phyloP scores from a whole-genome alignment of 2,888 invertebrate genomes.

The Scrobipalpa atriplicella region DNA sequence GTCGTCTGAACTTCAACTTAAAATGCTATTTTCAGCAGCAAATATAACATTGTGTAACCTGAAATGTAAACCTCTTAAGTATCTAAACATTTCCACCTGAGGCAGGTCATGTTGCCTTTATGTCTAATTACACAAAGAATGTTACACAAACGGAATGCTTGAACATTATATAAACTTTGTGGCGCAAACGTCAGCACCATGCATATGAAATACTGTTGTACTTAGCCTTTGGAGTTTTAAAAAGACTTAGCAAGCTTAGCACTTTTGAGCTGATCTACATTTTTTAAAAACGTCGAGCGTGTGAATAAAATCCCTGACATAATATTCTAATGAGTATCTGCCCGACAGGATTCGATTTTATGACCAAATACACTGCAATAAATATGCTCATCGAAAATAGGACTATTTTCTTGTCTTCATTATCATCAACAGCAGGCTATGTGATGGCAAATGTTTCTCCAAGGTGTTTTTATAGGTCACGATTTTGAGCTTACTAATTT shows the following conservation, averaged over 20 bases:
- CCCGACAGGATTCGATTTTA: too few species aligned
- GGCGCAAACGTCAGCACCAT: background rate
- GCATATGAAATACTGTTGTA: background rate
- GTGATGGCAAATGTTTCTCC: too few species aligned
- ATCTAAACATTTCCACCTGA: conserved; percentile 9
- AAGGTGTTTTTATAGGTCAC: too few species aligned
- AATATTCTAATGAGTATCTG: too few species aligned
- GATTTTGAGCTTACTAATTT: too few species aligned
- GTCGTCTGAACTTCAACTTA: background rate
- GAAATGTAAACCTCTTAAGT: conserved; percentile 8
- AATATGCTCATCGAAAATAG: too few species aligned
- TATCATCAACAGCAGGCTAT: too few species aligned
- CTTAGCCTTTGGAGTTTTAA: background rate
- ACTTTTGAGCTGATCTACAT: background rate
- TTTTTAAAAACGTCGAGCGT: background rate
- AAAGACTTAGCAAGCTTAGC: background rate
- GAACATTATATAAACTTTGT: background rate
- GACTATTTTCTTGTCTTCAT: too few species aligned
- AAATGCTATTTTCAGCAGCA: background rate
- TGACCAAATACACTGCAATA: too few species aligned
- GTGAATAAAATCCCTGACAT: too few species aligned
- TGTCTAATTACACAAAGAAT: conserved; percentile 11
- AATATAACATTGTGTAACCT: conserved; percentile 6
- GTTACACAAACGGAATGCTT: conserved; percentile 11
- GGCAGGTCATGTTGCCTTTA: background rate